Evolutionary conservation across 2,797 vertebrate species (phyloP), one percentile per base, ranked within the genome.

Genomic region (Microchirus variegatus): DNA sequence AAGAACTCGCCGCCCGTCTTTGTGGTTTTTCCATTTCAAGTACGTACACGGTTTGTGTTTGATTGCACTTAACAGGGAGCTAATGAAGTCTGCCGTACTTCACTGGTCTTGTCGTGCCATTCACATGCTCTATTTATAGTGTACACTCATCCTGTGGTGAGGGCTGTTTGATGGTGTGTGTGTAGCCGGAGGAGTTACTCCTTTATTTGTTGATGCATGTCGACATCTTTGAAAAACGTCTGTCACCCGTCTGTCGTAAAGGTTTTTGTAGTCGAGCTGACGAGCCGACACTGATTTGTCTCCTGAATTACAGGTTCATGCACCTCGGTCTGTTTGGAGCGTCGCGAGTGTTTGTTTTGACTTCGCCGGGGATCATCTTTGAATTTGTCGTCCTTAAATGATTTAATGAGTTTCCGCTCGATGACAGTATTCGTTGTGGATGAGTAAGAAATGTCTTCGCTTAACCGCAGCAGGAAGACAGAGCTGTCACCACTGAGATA

Each of bases 11-110:
- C 37, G 64, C 63, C 51, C 68, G 68, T 73, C 36, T 38, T 37
- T 60, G 62, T 71, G 73, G 79, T 80, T 75, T 75, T 66, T 65
- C 50, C 13, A 2, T 70, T 81, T 78, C 45, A 75, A 81, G 70
- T 79, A 46, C 18, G 41, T 64, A 59, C 67, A 64, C 1, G 45
- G 60, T 52, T 31, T 47, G 44, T 47, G 51, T 75, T 67, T 79
- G 62, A 76, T 82, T 76, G 46, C 58, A 65, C 72, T 58, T 36
- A 26, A 77, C 72, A 76, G 53, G 73, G 63, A 47, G 58, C 68
- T 63, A 67, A 63, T 82, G 52, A 75, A 70, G 63, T 75, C 66
- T 55, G 48, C 59, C 73, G 67, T 50, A 36, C 73, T 85, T 79
- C 78, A 77, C 71, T 76, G 52, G 63, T 69, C 59, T 76, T 70